Conservation (phyloP, 2,797 vertebrate species). For the Macrochelys suwanniensis region DNA sequence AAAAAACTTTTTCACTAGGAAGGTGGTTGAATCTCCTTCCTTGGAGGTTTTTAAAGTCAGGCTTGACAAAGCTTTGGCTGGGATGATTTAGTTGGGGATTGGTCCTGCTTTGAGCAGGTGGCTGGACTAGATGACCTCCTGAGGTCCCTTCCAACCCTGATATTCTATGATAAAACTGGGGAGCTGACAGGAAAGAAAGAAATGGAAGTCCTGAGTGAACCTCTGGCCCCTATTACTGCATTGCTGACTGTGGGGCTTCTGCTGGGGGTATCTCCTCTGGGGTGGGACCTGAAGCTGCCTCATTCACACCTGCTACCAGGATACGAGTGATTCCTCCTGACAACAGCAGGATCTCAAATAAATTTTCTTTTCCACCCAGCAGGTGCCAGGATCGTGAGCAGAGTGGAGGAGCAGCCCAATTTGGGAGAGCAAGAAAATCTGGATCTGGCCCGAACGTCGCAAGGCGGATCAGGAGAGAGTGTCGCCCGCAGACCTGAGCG, state of each 20-base stretch:
- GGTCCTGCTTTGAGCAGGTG: too few relatives aligned
- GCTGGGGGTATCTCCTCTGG: background rate
- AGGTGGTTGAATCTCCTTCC: too few relatives aligned
- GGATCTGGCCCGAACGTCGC: background rate
- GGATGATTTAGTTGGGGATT: too few relatives aligned
- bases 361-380: background rate
- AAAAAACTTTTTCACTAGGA: too few relatives aligned
- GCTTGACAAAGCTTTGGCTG: too few relatives aligned
- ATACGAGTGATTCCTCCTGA: background rate
- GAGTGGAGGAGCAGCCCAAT: background rate
- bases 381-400: conserved; percentile 18
- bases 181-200: background rate
- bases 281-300: background rate
- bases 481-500: background rate
- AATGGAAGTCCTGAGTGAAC: background rate
- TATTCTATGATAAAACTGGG: too few relatives aligned
- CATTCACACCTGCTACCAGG: background rate
- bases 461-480: background rate
- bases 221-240: background rate
- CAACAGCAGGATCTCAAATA: background rate
- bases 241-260: background rate
- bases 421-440: background rate
- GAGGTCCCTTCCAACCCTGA: too few relatives aligned
- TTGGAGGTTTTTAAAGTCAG: too few relatives aligned
- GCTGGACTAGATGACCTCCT: too few relatives aligned